A percentile compares a stretch with the other conserved stretches of the same genome.
phyloP scores from a whole-genome alignment of 1,140 invertebrate genomes.

The Cydia strobilella region DNA sequence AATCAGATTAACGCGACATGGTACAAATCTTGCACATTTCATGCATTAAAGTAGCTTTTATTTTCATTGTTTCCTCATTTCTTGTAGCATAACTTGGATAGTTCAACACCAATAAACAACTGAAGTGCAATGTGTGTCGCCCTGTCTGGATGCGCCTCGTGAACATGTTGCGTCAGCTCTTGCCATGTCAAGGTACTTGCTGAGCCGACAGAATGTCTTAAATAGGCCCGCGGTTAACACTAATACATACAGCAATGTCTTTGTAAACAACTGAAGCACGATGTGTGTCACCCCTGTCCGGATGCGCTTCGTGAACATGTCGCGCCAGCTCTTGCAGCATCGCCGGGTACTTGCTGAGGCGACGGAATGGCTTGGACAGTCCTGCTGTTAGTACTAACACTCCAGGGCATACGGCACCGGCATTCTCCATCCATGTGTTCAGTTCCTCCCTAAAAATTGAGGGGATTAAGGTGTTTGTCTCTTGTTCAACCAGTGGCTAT shows the following conservation, averaged over 20 bases:
- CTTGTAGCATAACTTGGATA: no score
- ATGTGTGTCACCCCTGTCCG: conserved; percentile 97
- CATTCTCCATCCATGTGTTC: conserved; percentile 92
- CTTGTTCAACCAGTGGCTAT: not conserved
- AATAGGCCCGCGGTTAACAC: conserved; percentile 53
- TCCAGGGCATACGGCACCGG: conserved; percentile 90
- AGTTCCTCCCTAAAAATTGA: conserved; percentile 87
- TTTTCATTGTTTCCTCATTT: no score
- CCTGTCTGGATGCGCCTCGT: conserved; percentile 97
- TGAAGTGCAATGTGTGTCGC: conserved; percentile 96
- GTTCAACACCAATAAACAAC: conserved; percentile 84
- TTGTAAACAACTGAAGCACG: conserved; percentile 96
- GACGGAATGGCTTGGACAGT: conserved; percentile 95
- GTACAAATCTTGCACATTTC: no score
- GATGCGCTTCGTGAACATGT: conserved; percentile 96
- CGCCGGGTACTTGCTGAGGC: conserved; percentile 96
- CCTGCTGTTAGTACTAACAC: conserved; percentile 94
- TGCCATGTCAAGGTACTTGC: conserved; percentile 97
- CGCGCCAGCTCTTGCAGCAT: conserved; percentile 97
- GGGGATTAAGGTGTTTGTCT: not conserved
- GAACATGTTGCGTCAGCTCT: conserved; percentile 96
- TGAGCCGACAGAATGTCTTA: conserved; percentile 95
- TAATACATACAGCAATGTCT: conserved; percentile 91
- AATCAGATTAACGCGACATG: no score
- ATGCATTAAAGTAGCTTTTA: no score